Base-by-base conservation (phyloP, 2,113 vertebrate species). In the Otolemur garnettii region DNA sequence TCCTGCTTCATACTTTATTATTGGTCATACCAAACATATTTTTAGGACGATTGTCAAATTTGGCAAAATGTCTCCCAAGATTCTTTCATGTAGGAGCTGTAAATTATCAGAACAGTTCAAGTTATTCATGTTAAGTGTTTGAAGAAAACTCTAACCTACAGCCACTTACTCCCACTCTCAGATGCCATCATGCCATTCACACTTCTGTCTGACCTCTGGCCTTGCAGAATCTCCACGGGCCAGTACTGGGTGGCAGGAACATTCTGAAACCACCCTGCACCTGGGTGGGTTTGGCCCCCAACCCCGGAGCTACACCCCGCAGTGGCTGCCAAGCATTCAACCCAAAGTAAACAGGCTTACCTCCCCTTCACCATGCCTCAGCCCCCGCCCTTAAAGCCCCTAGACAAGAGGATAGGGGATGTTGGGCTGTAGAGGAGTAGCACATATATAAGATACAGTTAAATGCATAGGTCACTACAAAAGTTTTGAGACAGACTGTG, bases 1-100 rank as follows among this genome's bases (percentile, higher is more conserved):
- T 85, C 69, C 15, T 42, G 9, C 6, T 53, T 95, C 45, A 71
- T 17, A 87, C 42, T 22, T 87, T 85, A 87, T 84, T 80, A 74
- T 30, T 88, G 21, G 10, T 55, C 66, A 55, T 59, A 71, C 14
- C 17, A 75, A 72, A 86, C 86, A 21, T 19, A 78, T 45, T 85
- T 87, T 92, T 66, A 78, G 7, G 26, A 85, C 74, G 87, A 77
- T 74, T 94, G 26, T 87, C 85, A 96, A 90, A 59, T 91, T 89
- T 89, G 19, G 42, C 26, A 87, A 85, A 88, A 50, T 30, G 8
- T 24, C 12, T 64, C 21, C 64, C 10, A 92, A 81, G 5, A 71
- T 75, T 83, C 53, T 95, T 83, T 90, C 18, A 64, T 75, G 45
- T 6, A 18, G 33, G 22, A 83, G 5, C 4, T 30, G 1, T 35